These are phyloP conservation scores for Adelosebastes latens DNA, from an alignment of 2,797 vertebrate genomes.

Conservation along the genomic window DNA sequence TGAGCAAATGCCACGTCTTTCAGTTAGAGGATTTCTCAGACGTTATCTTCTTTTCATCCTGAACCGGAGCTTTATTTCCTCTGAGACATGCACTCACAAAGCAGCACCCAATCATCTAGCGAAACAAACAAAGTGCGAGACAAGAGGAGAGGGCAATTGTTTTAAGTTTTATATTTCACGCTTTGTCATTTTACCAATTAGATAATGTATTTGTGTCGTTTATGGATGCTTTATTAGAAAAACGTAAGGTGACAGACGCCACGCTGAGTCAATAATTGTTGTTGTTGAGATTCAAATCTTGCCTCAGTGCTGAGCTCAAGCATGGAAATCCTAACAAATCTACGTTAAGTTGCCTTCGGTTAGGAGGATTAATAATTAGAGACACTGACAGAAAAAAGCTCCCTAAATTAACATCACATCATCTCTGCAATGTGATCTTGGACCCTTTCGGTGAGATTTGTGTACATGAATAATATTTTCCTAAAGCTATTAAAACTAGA, in stretches of 20 bases:
- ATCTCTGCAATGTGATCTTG: neutral
- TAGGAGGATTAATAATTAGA: conserved; percentile 40
- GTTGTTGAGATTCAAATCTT: conserved; percentile 20
- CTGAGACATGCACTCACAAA: conserved; percentile 50
- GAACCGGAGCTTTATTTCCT: conserved; percentile 63
- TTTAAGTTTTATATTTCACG: conserved; percentile 5
- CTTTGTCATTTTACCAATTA: conserved; percentile 7
- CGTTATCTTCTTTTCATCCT: conserved; percentile 73
- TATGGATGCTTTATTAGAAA: neutral
- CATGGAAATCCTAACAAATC: conserved; percentile 42
- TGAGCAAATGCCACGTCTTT: conserved; percentile 65
- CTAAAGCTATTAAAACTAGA: conserved; percentile 5
- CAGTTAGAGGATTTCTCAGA: conserved; percentile 66
- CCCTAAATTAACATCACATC: conserved; percentile 12
- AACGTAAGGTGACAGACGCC: neutral
- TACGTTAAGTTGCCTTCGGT: neutral
- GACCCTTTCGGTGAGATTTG: conserved; percentile 5
- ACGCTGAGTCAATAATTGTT: conserved; percentile 11
- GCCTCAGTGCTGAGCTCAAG: conserved; percentile 16
- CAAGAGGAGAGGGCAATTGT: conserved; percentile 1
- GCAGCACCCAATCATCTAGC: conserved; percentile 46
- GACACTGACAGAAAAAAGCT: conserved; percentile 23
- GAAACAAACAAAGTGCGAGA: conserved; percentile 44
- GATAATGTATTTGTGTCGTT: neutral
- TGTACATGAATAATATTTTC: conserved; percentile 16